Percentiles rank a stretch among this genome's conserved stretches.
These are phyloP conservation scores for Escarpia spicata DNA, from an alignment of 2,888 invertebrate species.

Conservation along the genomic window DNA sequence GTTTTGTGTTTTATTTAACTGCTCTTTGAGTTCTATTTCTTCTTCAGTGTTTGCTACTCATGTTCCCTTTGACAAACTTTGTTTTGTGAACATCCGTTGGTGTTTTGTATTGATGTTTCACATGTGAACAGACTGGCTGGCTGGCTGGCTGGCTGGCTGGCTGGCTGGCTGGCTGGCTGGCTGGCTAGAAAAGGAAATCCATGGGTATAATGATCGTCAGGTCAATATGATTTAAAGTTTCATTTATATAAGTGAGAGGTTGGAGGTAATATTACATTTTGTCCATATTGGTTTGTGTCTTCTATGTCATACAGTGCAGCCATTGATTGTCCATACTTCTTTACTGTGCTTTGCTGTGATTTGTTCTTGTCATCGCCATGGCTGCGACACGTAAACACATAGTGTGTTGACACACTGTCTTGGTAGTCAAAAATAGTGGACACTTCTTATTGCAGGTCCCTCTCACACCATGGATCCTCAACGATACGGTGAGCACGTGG, in stretches of 20 bases:
- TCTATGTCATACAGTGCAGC: background rate
- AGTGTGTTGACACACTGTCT: background rate
- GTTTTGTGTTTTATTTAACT: background rate
- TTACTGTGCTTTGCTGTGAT: background rate
- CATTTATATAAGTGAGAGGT: background rate
- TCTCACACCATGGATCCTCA: constrained; percentile 1
- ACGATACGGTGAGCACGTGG: background rate
- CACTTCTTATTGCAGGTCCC: background rate
- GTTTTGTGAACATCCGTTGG: background rate
- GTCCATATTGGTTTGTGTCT: background rate
- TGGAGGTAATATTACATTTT: background rate
- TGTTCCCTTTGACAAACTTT: background rate
- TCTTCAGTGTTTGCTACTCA: background rate
- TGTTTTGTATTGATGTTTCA: no score
- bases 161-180: no score
- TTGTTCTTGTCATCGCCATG: background rate
- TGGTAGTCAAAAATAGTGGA: background rate
- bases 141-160: no score
- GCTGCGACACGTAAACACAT: background rate
- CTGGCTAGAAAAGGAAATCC: background rate
- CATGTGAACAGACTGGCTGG: no score
- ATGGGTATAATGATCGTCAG: no score
- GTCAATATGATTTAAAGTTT: no score
- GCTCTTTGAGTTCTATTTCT: background rate
- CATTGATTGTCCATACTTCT: background rate